A percentile compares a stretch with the other conserved stretches of the same genome.
These are phyloP conservation scores for Notospermus geniculatus DNA, from an alignment of 1,140 invertebrate species.

Conservation along the genomic window DNA sequence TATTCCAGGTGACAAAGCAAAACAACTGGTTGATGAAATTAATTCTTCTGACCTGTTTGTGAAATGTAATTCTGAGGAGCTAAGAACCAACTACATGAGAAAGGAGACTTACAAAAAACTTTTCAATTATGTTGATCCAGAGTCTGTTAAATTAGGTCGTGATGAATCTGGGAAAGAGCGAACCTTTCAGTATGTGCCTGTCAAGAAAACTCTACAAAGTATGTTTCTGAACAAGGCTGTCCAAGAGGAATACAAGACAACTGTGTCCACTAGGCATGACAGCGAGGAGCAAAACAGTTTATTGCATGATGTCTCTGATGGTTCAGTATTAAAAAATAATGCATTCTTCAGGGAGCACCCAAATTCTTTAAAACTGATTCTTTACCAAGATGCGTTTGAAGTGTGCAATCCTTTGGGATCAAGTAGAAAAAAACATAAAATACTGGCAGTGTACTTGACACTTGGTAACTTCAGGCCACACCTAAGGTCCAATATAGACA, in stretches of 20 bases:
- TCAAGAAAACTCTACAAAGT: not conserved
- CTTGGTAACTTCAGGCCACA: not conserved
- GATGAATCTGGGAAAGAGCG: not conserved
- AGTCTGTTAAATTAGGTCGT: not conserved
- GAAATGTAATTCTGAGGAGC: not conserved
- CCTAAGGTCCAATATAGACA: not conserved
- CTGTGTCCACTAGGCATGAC: too few species aligned
- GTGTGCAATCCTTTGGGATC: not conserved
- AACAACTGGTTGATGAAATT: not conserved
- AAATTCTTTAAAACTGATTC: not conserved
- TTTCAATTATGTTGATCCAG: constrained; percentile 7
- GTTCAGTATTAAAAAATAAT: not conserved
- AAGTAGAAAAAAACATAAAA: not conserved
- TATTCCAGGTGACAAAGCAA: not conserved
- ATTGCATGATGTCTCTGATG: not conserved
- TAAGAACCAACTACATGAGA: not conserved
- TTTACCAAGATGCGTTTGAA: constrained; percentile 6
- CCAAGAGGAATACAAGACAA: not conserved
- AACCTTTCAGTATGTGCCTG: not conserved
- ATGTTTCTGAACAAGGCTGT: not conserved
- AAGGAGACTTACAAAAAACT: not conserved
- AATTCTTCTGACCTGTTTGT: not conserved
- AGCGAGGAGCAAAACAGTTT: not conserved
- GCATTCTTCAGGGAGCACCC: not conserved
- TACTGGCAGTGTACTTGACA: not conserved